Percentiles rank a stretch among this genome's conserved stretches.
phyloP scores from a whole-genome alignment of 53 echinoderm and acorn worm genomes.

The Luidia sarsii region DNA sequence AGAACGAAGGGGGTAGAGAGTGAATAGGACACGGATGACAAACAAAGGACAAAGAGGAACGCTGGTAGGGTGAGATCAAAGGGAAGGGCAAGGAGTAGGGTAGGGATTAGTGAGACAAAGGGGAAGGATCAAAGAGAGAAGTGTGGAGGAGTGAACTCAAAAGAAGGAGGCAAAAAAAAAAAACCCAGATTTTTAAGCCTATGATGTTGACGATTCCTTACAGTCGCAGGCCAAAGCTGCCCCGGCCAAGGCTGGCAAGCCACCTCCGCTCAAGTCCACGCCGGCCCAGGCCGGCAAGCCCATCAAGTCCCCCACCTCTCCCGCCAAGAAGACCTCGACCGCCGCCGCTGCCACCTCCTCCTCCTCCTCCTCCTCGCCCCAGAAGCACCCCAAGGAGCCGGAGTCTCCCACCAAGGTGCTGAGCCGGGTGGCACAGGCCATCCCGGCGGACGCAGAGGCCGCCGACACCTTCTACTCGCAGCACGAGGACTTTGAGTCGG shows the following conservation, averaged over 20 bases:
- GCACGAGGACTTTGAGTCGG: constrained; percentile 97
- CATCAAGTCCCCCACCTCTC: background rate
- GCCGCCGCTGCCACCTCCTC: background rate
- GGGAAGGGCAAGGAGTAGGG: no score
- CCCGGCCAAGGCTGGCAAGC: constrained; percentile 14
- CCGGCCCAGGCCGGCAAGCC: background rate
- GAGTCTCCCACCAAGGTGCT: constrained; percentile 54
- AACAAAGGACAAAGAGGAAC: no score
- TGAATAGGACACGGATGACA: no score
- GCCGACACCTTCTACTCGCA: constrained; percentile 98
- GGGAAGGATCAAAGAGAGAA: no score
- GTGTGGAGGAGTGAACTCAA: no score
- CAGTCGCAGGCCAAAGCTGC: constrained; percentile 28
- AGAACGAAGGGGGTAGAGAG: no score
- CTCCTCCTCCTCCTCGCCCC: background rate
- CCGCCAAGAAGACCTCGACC: background rate
- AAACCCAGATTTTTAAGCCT: no score
- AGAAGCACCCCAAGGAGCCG: constrained; percentile 21
- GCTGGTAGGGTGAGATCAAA: no score
- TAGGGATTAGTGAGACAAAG: no score
- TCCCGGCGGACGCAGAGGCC: constrained; percentile 86
- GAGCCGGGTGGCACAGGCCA: constrained; percentile 49
- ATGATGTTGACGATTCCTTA: no score
- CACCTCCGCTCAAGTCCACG: constrained; percentile 21
- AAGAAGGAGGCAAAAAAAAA: no score